Evolutionary conservation across 92 coral and sea anemone species (phyloP), one percentile per base, ranked within the genome.

Genomic region (Epizoanthus stellaris): DNA sequence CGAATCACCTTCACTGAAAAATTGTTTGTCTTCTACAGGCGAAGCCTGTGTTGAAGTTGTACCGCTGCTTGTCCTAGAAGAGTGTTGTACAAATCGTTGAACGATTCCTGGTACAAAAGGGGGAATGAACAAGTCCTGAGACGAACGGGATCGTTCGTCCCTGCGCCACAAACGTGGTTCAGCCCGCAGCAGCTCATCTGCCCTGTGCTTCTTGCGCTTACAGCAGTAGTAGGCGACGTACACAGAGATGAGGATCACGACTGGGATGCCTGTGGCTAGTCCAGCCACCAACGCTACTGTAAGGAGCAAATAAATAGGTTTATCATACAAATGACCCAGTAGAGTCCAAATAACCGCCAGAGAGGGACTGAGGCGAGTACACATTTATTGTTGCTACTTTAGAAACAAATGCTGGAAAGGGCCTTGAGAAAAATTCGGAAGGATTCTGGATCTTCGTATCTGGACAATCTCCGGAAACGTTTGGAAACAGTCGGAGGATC

Each of bases 201-300:
- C 89, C 21, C 91, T 90, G 65, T 77, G 88, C 5, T 82, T 66
- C 77, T 91, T 95, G 19, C 98, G 91, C 53, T 93, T 93, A 76
- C 99, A 97, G 93, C 98, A 95, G 85, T 98, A 93, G 76, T 97
- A 97, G 1, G 94, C 92, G 79, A 97, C 92, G 88, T 93, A 97
- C 57, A 97, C 77, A 63, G 95, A 92, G 34, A 92, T 92, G 10
- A 97, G 89, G 52, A 97, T 87, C 74, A 93, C 92, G 58, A 97
- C 92, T 21, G 99, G 99, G 77, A 97, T 92, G 14, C 99, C 97
- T 74, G 98, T 92, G 56, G 99, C 99, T 81, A 97, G 76, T 36
- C 96, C 95, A 80, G 97, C 99, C 88, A 95, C 98, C 65, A 95
- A 83, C 82, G 91, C 98, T 88, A 94, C 95, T 91, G 76, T 20